Conservation (phyloP, 2,797 vertebrate species). For the Lithobates pipiens region DNA sequence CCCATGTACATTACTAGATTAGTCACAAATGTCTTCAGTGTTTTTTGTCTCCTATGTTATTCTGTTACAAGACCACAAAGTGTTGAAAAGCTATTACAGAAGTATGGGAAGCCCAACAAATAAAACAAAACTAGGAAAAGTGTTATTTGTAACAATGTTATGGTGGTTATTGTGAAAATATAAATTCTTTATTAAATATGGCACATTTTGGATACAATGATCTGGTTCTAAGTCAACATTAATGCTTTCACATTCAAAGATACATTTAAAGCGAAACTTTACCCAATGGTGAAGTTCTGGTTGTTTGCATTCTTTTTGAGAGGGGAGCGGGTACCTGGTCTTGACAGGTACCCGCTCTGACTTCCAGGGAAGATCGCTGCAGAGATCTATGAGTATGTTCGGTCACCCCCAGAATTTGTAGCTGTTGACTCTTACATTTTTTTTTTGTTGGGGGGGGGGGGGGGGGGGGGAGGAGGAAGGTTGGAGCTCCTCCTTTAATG, state of each 20-base stretch:
- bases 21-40: conserved; percentile 37
- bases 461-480: no score
- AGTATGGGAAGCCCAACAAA: conserved; percentile 25
- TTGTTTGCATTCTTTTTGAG: no score
- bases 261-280: not conserved
- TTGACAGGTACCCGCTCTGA: no score
- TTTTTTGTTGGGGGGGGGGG: no score
- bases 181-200: conserved; percentile 1
- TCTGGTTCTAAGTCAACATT: not conserved
- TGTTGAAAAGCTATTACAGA: conserved; percentile 19
- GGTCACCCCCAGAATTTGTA: no score
- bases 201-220: not conserved
- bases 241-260: not conserved
- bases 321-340: no score
- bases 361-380: no score
- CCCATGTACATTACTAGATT: conserved; percentile 48
- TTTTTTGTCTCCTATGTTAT: conserved; percentile 42
- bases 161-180: not conserved
- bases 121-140: conserved; percentile 34
- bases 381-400: no score
- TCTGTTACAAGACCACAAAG: conserved; percentile 54
- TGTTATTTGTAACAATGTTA: not conserved
- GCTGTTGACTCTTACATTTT: no score
- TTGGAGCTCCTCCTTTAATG: not conserved
- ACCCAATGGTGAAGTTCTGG: no score